Conservation (phyloP, 2,888 invertebrate species). For the Poecilus cupreus region DNA sequence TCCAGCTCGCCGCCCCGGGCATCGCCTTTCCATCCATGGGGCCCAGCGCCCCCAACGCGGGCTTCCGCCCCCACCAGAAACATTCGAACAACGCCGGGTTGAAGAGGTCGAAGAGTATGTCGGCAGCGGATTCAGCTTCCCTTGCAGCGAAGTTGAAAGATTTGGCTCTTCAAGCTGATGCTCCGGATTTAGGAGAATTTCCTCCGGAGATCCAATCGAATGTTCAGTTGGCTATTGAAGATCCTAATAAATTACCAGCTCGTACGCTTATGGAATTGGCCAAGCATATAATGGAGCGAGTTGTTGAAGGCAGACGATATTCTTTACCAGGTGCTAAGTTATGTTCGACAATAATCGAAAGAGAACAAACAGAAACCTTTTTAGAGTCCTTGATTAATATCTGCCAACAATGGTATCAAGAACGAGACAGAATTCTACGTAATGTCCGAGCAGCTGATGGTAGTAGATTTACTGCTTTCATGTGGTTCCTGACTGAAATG, state of each 20-base stretch:
- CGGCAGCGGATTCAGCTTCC: slow-evolving; percentile 83
- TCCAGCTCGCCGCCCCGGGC: slow-evolving; percentile 72
- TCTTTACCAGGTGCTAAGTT: slow-evolving; percentile 89
- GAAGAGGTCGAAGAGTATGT: slow-evolving; percentile 83
- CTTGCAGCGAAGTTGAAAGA: slow-evolving; percentile 81
- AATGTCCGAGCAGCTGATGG: slow-evolving; percentile 78
- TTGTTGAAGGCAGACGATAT: slow-evolving; percentile 86
- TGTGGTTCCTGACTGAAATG: slow-evolving; percentile 93
- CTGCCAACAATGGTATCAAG: slow-evolving; percentile 93
- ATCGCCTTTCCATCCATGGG: slow-evolving; percentile 12
- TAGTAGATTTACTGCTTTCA: slow-evolving; percentile 86
- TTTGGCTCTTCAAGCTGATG: slow-evolving; percentile 79
- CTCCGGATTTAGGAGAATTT: slow-evolving; percentile 85
- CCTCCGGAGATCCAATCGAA: slow-evolving; percentile 83
- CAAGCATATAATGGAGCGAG: slow-evolving; percentile 85
- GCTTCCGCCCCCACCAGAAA: slow-evolving; percentile 52
- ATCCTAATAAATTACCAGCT: slow-evolving; percentile 85
- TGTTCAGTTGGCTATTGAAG: slow-evolving; percentile 85
- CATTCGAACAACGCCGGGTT: slow-evolving; percentile 60
- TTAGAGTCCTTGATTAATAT: slow-evolving; percentile 91
- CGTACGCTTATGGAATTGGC: slow-evolving; percentile 90
- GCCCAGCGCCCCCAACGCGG: neutral
- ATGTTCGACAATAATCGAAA: slow-evolving; percentile 90
- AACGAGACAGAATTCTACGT: slow-evolving; percentile 81
- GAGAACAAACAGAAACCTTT: slow-evolving; percentile 91